These are phyloP conservation scores for Lepidostoma basale DNA, from an alignment of 1,140 invertebrate species.

Conservation along the genomic window DNA sequence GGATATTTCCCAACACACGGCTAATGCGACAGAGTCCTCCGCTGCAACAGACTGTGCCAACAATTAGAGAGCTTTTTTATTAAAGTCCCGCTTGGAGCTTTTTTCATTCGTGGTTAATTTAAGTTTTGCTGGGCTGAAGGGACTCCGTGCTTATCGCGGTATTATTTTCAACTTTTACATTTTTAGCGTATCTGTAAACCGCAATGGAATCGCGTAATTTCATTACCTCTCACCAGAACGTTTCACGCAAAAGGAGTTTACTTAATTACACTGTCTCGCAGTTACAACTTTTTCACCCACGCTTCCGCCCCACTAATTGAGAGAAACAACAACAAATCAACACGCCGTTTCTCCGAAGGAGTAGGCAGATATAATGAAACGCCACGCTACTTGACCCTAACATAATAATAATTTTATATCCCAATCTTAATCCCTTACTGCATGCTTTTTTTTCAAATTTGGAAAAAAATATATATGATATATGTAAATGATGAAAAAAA, in stretches of 20 bases:
- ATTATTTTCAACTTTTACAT: background rate
- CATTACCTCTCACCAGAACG: constrained; percentile 6
- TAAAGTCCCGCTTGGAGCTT: constrained; percentile 18
- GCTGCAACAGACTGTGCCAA: constrained; percentile 37
- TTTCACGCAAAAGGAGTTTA: background rate
- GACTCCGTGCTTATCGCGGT: background rate
- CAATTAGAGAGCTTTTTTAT: constrained; percentile 42
- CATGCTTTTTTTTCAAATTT: too few species aligned
- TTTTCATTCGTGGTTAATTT: constrained; percentile 34
- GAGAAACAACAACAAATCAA: too few species aligned
- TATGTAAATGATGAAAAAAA: too few species aligned
- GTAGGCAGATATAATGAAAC: too few species aligned
- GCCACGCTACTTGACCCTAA: too few species aligned
- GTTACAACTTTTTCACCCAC: too few species aligned
- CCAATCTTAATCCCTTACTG: too few species aligned
- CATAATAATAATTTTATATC: too few species aligned
- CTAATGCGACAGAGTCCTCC: constrained; percentile 11
- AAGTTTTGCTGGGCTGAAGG: constrained; percentile 30
- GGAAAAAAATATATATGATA: too few species aligned
- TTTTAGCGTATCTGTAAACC: background rate
- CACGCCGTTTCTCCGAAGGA: too few species aligned
- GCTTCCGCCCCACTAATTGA: too few species aligned
- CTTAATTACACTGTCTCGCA: too few species aligned
- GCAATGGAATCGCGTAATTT: constrained; percentile 11
- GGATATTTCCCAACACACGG: background rate